phyloP scores from a whole-genome alignment of 1,140 invertebrate genomes.

The Drosophila rufa region DNA sequence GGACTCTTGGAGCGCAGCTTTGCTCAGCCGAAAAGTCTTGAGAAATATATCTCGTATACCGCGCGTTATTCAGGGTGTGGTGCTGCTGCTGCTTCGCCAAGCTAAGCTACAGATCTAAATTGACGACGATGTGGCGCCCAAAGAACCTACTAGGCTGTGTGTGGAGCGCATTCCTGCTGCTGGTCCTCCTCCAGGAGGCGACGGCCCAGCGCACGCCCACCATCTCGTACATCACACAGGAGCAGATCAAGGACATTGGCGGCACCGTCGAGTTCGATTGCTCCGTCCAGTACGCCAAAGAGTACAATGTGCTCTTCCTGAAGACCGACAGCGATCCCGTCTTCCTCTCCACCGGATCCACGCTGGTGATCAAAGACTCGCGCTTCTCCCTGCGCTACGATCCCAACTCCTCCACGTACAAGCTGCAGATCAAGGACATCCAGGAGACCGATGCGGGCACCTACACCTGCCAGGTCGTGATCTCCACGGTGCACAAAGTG shows the following conservation, averaged over 20 bases:
- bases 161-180: conserved; percentile 39
- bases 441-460: conserved; percentile 96
- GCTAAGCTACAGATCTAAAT: conserved; percentile 21
- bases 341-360: conserved; percentile 90
- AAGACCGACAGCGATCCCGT: conserved; percentile 86
- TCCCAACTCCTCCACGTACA: conserved; percentile 91
- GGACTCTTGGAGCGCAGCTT: conserved; percentile 44
- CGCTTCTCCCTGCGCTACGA: conserved; percentile 94
- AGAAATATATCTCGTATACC: conserved; percentile 35
- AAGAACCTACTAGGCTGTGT: conserved; percentile 27
- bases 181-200: conserved; percentile 43
- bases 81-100: conserved; percentile 31
- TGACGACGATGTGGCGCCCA: conserved; percentile 51
- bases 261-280: conserved; percentile 94
- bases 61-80: conserved; percentile 67
- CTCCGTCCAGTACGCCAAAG: conserved; percentile 94
- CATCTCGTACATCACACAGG: conserved; percentile 95
- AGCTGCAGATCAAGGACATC: conserved; percentile 96
- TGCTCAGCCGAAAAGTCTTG: conserved; percentile 47
- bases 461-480: conserved; percentile 94
- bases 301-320: conserved; percentile 94
- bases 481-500: conserved; percentile 91
- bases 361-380: conserved; percentile 94
- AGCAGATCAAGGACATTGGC: conserved; percentile 96
- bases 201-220: conserved; percentile 92